Percentiles rank a stretch among this genome's conserved stretches.
These are phyloP conservation scores for Acromyrmex charruanus DNA, from an alignment of 1,140 invertebrate species.

Conservation along the genomic window DNA sequence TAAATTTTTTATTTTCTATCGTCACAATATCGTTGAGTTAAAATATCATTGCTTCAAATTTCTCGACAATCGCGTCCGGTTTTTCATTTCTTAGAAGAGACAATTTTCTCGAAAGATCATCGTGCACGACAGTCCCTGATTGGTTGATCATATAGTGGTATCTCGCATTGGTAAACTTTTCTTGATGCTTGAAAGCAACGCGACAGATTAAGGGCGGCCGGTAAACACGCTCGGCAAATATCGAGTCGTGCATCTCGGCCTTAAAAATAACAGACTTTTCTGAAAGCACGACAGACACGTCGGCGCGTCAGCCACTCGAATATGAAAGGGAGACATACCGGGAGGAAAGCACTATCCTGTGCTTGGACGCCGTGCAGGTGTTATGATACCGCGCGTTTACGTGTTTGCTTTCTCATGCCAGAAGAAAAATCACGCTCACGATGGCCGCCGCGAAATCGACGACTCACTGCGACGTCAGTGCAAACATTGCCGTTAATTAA, in stretches of 20 bases:
- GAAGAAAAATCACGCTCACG: slow-evolving; percentile 59
- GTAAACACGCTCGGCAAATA: slow-evolving; percentile 76
- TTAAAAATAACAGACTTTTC: slow-evolving; percentile 76
- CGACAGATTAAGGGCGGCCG: slow-evolving; percentile 72
- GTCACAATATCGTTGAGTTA: neutral
- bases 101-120: slow-evolving; percentile 28
- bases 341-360: slow-evolving; percentile 44
- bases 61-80: neutral
- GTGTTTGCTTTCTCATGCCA: slow-evolving; percentile 71
- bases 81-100: neutral
- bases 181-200: slow-evolving; percentile 32
- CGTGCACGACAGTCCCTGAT: neutral
- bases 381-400: slow-evolving; percentile 71
- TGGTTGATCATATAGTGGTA: slow-evolving; percentile 24
- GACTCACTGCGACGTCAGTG: slow-evolving; percentile 53
- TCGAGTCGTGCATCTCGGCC: slow-evolving; percentile 51
- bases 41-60: neutral
- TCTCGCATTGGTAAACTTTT: slow-evolving; percentile 51
- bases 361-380: slow-evolving; percentile 29
- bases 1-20: neutral
- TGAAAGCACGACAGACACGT: slow-evolving; percentile 69
- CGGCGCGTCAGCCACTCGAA: slow-evolving; percentile 68
- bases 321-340: slow-evolving; percentile 61
- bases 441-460: slow-evolving; percentile 58
- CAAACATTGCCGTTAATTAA: slow-evolving; percentile 42